Conservation (phyloP, 2,888 invertebrate genomes). For the Scrobipalpa costella region DNA sequence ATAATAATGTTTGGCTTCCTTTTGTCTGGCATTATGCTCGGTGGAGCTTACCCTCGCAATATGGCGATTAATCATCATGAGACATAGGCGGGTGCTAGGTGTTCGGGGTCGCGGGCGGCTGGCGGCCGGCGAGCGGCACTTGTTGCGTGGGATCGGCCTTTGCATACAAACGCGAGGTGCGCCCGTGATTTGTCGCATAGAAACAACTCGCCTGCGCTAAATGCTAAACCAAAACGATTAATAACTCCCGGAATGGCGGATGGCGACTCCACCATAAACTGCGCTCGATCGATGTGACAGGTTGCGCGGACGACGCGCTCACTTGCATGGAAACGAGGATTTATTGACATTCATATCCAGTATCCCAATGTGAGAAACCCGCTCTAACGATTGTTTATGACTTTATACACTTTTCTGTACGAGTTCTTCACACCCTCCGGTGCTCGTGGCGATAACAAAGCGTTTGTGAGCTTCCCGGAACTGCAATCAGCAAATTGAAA, state of each 20-base stretch:
- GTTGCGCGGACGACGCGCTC: conserved; percentile 4
- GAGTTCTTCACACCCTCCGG: not conserved
- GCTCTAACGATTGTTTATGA: conserved; percentile 14
- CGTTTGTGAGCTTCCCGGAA: conserved; percentile 55
- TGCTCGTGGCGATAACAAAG: conserved; percentile 15
- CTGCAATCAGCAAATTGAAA: conserved; percentile 54
- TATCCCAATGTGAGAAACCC: not conserved
- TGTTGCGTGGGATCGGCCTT: conserved; percentile 66
- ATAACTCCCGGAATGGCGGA: conserved; percentile 35
- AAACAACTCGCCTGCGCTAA: conserved; percentile 50
- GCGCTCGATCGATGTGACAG: conserved; percentile 29
- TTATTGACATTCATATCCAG: conserved; percentile 22
- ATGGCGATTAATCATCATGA: conserved; percentile 41
- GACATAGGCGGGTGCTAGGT: conserved; percentile 14
- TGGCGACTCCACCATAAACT: conserved; percentile 29
- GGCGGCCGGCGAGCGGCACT: conserved; percentile 55
- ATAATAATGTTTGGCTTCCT: not conserved
- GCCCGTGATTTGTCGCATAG: conserved; percentile 59
- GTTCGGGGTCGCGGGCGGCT: conserved; percentile 27
- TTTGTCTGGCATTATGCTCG: not conserved
- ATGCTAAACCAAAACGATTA: conserved; percentile 47
- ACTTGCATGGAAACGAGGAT: conserved; percentile 13
- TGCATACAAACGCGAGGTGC: conserved; percentile 58
- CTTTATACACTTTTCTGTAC: not conserved
- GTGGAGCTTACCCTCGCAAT: conserved; percentile 13